Evolutionary conservation across 2,888 invertebrate genomes (phyloP).

Genomic region (Cerceris ruficornis): DNA sequence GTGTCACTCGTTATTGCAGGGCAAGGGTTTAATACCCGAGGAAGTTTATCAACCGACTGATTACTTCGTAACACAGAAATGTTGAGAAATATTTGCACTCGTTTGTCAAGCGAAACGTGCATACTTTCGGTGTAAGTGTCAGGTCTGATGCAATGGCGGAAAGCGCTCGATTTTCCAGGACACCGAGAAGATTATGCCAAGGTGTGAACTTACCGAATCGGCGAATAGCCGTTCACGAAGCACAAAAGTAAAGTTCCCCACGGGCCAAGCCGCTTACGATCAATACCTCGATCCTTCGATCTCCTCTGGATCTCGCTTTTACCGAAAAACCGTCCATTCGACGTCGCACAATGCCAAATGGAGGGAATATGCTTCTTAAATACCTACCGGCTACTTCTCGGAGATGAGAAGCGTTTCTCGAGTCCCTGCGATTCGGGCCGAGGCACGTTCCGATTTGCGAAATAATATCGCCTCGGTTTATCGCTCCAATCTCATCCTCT

Average conservation of each 20-base stretch:
- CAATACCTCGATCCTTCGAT: conserved; percentile 74
- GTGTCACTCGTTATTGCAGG: no score
- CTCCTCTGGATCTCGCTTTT: conserved; percentile 40
- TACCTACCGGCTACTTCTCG: conserved; percentile 51
- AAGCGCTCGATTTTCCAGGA: conserved; percentile 60
- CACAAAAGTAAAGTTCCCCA: conserved; percentile 67
- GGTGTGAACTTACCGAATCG: conserved; percentile 71
- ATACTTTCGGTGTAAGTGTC: conserved; percentile 53
- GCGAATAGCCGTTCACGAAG: conserved; percentile 62
- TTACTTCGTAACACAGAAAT: no score
- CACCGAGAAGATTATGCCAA: conserved; percentile 70
- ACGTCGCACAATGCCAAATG: conserved; percentile 65
- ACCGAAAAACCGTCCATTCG: conserved; percentile 52
- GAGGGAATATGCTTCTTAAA: conserved; percentile 64
- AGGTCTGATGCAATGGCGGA: conserved; percentile 59
- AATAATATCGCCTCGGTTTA: conserved; percentile 51
- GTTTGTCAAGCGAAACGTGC: not conserved
- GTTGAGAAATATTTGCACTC: no score
- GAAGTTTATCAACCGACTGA: no score
- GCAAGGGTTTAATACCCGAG: no score
- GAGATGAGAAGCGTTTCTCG: conserved; percentile 49
- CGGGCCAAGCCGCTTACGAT: conserved; percentile 78
- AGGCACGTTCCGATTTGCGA: conserved; percentile 68
- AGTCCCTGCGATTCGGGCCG: conserved; percentile 66
- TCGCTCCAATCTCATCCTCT: conserved; percentile 26